Evolutionary conservation across 2,113 vertebrate species (phyloP).

Genomic region (Gyps fulvus): DNA sequence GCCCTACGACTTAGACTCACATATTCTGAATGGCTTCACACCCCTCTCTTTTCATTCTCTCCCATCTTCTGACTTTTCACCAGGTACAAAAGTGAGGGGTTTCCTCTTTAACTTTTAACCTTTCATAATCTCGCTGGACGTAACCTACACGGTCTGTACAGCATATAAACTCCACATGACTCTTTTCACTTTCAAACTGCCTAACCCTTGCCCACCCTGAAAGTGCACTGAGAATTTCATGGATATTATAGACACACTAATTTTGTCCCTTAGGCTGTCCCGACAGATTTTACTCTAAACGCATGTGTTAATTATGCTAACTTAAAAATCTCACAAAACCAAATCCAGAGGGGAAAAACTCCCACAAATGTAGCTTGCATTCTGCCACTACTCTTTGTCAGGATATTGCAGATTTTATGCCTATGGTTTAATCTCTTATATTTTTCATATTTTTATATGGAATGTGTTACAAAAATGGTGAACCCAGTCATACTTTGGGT

Average conservation of each 20-base stretch:
- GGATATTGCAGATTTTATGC: neutral
- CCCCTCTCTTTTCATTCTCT: neutral
- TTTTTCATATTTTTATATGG: neutral
- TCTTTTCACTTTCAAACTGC: neutral
- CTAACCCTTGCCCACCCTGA: neutral
- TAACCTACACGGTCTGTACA: neutral
- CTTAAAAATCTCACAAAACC: neutral
- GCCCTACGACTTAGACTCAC: neutral
- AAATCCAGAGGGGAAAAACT: neutral
- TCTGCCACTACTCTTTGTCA: neutral
- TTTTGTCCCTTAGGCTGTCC: neutral
- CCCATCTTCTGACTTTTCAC: neutral
- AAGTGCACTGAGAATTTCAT: neutral
- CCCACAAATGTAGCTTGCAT: neutral
- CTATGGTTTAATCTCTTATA: neutral
- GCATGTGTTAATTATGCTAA: neutral
- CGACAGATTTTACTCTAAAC: neutral
- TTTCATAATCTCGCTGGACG: neutral
- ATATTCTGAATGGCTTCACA: neutral
- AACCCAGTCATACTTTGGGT: neutral
- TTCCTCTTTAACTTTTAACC: constrained; percentile 8
- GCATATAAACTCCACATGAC: neutral
- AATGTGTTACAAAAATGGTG: neutral
- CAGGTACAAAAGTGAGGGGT: neutral
- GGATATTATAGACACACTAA: neutral